phyloP scores from a whole-genome alignment of 2,888 invertebrate genomes.

The Podotricha telesiphe region DNA sequence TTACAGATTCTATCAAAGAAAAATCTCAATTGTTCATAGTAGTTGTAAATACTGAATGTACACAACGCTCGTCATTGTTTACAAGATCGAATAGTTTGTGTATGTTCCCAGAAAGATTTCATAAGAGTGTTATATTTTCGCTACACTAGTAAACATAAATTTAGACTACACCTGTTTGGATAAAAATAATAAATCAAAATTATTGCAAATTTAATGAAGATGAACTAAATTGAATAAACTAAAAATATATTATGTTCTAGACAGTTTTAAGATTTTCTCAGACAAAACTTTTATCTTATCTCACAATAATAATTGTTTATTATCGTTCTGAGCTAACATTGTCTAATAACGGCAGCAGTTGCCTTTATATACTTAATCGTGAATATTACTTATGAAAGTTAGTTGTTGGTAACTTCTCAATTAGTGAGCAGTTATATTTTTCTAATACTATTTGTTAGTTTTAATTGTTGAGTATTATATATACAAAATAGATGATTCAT shows the following conservation, averaged over 20 bases:
- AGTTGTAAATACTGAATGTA: constrained; percentile 22
- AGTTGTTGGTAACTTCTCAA: not conserved
- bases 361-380: constrained; percentile 8
- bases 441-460: not conserved
- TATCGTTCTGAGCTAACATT: not conserved
- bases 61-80: constrained; percentile 34
- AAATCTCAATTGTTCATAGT: constrained; percentile 15
- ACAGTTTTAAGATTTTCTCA: constrained; percentile 11
- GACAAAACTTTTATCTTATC: constrained; percentile 17
- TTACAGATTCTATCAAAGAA: constrained; percentile 12
- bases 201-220: not conserved
- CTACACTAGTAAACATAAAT: constrained; percentile 16
- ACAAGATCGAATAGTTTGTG: constrained; percentile 19
- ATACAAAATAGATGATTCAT: not conserved
- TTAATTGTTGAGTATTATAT: not conserved
- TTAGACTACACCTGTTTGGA: constrained; percentile 18
- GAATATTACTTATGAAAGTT: constrained; percentile 6
- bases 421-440: not conserved
- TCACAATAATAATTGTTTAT: not conserved
- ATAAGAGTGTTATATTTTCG: constrained; percentile 31
- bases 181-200: constrained; percentile 11
- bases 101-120: constrained; percentile 31
- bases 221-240: no score
- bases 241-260: not conserved
- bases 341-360: constrained; percentile 1